A percentile compares a stretch with the other conserved stretches of the same genome.
Conservation (phyloP, 2,113 vertebrate species). For the Brachionichthys hirsutus region DNA sequence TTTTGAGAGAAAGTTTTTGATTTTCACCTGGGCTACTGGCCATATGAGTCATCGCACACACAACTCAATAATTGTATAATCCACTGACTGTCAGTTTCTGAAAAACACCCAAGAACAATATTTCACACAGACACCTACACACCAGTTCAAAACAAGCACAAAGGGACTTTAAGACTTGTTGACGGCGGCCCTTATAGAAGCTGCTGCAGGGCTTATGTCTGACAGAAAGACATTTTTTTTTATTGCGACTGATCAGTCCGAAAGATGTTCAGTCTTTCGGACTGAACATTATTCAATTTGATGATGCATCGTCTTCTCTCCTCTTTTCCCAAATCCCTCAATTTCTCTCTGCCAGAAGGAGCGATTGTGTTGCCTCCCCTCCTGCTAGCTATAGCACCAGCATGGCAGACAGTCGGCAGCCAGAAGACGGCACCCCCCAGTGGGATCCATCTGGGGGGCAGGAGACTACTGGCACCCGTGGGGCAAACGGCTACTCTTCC, state of each 20-base stretch:
- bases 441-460: conserved; percentile 89
- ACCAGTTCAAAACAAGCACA: conserved; percentile 21
- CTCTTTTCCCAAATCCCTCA: conserved; percentile 1
- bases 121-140: conserved; percentile 44
- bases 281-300: conserved; percentile 4
- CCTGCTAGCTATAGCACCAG: conserved; percentile 59
- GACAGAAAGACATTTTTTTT: conserved; percentile 50
- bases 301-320: conserved; percentile 1
- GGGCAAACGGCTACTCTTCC: conserved; percentile 91
- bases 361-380: conserved; percentile 36
- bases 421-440: conserved; percentile 87
- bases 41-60: conserved; percentile 15
- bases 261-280: conserved; percentile 12
- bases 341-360: conserved; percentile 37
- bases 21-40: too few species aligned
- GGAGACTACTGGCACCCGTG: conserved; percentile 83
- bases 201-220: conserved; percentile 39
- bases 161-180: conserved; percentile 24
- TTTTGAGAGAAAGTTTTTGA: too few species aligned
- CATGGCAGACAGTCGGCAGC: conserved; percentile 95
- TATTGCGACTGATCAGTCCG: conserved; percentile 25
- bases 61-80: conserved; percentile 54
- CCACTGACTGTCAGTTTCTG: conserved; percentile 43
- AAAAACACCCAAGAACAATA: conserved; percentile 41
- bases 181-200: conserved; percentile 31